phyloP scores from a whole-genome alignment of 1,140 invertebrate species.

The Bombus consobrinus region DNA sequence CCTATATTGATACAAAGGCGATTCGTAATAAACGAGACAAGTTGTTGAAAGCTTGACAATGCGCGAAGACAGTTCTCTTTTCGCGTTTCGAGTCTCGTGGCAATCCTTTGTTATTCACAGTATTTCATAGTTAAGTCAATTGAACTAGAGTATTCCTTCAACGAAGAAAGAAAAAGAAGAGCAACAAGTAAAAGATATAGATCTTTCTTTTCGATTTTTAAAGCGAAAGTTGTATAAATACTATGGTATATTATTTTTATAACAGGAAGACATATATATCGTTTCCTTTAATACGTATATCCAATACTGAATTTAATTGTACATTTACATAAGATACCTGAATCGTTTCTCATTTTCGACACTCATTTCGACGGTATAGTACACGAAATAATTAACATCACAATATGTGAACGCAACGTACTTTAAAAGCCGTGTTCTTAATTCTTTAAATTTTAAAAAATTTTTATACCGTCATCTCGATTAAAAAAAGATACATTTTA shows the following conservation, averaged over 20 bases:
- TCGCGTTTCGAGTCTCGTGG: not conserved
- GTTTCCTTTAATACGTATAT: no score
- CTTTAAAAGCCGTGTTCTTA: no score
- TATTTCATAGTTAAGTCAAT: no score
- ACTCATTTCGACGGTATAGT: not conserved
- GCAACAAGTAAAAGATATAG: not conserved
- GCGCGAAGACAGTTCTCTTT: not conserved
- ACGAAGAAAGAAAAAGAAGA: not conserved
- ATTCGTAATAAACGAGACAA: not conserved
- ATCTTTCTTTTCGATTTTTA: not conserved
- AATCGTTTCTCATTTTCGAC: not conserved
- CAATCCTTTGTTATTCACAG: not conserved
- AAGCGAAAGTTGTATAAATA: not conserved
- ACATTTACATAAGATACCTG: not conserved
- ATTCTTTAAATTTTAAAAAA: no score
- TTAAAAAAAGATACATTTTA: not conserved
- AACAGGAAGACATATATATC: not conserved
- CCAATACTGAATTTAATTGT: not conserved
- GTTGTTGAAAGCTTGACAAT: not conserved
- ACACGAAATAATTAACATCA: not conserved
- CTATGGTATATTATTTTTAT: not conserved
- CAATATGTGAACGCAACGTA: not conserved
- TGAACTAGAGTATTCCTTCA: not conserved
- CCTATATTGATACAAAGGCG: not conserved
- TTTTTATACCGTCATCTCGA: not conserved